phyloP scores from a whole-genome alignment of 1,140 invertebrate genomes.

The Scaptodrosophila lebanonensis region DNA sequence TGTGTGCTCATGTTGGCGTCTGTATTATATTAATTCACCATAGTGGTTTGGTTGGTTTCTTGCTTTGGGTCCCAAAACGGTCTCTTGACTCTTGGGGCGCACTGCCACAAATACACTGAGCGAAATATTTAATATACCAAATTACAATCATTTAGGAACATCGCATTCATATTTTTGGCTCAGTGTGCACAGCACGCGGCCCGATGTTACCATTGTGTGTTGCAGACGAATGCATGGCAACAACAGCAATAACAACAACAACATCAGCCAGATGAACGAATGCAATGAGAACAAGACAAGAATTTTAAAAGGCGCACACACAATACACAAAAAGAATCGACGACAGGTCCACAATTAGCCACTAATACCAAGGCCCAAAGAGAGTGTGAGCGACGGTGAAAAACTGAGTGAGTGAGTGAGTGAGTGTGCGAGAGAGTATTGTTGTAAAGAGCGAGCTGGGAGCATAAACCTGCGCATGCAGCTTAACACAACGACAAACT shows the following conservation, averaged over 20 bases:
- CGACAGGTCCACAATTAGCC: slow-evolving; percentile 76
- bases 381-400: slow-evolving; percentile 3
- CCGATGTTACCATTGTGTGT: slow-evolving; percentile 13
- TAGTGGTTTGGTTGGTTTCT: slow-evolving; percentile 61
- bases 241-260: slow-evolving; percentile 24
- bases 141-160: too few species aligned
- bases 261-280: slow-evolving; percentile 14
- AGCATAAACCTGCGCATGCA: not conserved
- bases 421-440: slow-evolving; percentile 11
- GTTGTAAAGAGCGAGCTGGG: slow-evolving; percentile 2
- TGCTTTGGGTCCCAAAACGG: too few species aligned
- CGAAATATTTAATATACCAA: too few species aligned
- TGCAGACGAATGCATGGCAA: not conserved
- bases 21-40: slow-evolving; percentile 43
- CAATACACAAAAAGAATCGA: slow-evolving; percentile 50
- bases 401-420: not conserved
- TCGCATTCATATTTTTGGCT: not conserved
- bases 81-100: not conserved
- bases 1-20: slow-evolving; percentile 26
- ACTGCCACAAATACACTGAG: slow-evolving; percentile 1
- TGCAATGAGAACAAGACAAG: slow-evolving; percentile 31
- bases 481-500: too few species aligned
- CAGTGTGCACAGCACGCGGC: slow-evolving; percentile 36
- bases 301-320: slow-evolving; percentile 64
- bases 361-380: slow-evolving; percentile 17